phyloP scores from a whole-genome alignment of 2,113 vertebrate species.

The Pachyramphus minor region DNA sequence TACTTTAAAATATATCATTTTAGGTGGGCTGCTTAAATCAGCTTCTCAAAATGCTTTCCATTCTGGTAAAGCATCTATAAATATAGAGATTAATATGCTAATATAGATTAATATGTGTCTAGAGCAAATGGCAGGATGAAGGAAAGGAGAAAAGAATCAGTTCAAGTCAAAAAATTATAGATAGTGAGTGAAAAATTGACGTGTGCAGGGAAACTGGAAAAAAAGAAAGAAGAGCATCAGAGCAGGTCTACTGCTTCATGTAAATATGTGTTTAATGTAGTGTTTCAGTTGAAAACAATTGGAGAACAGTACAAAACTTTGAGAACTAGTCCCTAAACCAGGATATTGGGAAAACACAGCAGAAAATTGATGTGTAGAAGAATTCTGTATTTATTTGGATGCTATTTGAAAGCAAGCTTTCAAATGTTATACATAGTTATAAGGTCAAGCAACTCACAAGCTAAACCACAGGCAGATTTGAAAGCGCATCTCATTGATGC shows the following conservation, averaged over 20 bases:
- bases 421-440: background rate
- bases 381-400: background rate
- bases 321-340: background rate
- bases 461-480: background rate
- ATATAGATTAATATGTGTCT: background rate
- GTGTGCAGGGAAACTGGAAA: background rate
- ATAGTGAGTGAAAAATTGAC: background rate
- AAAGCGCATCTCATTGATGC: background rate
- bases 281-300: background rate
- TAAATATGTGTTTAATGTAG: background rate
- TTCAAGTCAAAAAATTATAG: background rate
- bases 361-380: background rate
- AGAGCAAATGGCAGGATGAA: background rate
- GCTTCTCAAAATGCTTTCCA: background rate
- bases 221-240: background rate
- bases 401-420: background rate
- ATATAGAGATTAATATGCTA: background rate
- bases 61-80: background rate
- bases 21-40: background rate
- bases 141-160: background rate
- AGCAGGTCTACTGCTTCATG: background rate
- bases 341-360: background rate
- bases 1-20: background rate
- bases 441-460: background rate
- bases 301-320: background rate